Evolutionary conservation across 2,113 vertebrate genomes (phyloP).

Genomic region (Merops nubicus): DNA sequence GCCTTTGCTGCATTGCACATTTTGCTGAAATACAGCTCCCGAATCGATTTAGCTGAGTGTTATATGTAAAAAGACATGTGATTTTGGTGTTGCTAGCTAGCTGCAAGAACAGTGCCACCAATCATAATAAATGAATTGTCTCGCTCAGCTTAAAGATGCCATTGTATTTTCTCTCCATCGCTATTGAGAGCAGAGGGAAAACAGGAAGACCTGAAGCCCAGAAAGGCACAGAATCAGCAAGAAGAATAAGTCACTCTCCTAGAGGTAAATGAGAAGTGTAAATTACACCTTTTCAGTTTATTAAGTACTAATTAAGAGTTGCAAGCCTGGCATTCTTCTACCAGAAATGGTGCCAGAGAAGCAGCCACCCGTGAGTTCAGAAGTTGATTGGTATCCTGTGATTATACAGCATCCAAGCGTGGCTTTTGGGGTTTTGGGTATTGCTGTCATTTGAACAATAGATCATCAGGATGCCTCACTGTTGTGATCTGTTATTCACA

Average conservation of each 20-base stretch:
- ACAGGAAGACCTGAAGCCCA: neutral
- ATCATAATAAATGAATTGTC: neutral
- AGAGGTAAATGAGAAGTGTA: slow-evolving; percentile 28
- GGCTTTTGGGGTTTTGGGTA: slow-evolving; percentile 7
- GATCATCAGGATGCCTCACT: neutral
- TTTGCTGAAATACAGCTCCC: neutral
- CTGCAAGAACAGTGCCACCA: neutral
- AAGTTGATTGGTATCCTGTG: neutral
- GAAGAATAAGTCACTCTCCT: neutral
- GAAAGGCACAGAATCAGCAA: neutral
- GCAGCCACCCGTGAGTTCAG: neutral
- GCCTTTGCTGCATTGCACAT: neutral
- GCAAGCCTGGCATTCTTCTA: neutral
- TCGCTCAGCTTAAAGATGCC: neutral
- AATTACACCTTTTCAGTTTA: slow-evolving; percentile 52
- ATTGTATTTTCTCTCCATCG: neutral
- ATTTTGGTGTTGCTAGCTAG: neutral
- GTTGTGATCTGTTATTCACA: neutral
- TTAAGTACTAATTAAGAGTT: slow-evolving; percentile 51
- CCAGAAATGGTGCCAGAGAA: neutral
- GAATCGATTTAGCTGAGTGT: neutral
- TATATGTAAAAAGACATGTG: neutral
- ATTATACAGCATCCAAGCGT: neutral
- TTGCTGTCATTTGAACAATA: slow-evolving; percentile 34
- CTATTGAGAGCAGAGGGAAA: neutral